A percentile compares a stretch with the other conserved stretches of the same genome.
Evolutionary conservation across 2,888 invertebrate genomes (phyloP).

Genomic region (Andrena hattorfiana): DNA sequence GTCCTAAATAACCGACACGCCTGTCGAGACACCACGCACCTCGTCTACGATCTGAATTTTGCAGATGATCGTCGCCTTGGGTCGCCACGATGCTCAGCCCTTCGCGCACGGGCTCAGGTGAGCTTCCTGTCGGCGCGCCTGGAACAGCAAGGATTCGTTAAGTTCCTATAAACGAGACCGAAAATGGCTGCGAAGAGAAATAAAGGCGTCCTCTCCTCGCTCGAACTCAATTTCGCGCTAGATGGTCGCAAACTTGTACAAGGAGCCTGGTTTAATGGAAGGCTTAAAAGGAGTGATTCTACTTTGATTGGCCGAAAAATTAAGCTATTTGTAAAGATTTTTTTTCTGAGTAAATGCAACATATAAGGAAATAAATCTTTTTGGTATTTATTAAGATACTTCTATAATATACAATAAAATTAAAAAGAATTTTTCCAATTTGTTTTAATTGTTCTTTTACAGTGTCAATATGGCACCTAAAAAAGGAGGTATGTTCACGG

Average conservation of each 20-base stretch:
- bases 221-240: not conserved
- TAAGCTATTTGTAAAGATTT: no score
- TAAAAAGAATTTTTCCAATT: no score
- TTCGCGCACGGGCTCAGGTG: not conserved
- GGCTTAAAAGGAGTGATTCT: no score
- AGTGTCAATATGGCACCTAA: no score
- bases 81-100: not conserved
- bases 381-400: no score
- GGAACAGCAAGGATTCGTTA: slow-evolving; percentile 9
- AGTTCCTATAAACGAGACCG: not conserved
- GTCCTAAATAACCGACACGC: slow-evolving; percentile 43
- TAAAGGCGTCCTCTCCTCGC: not conserved
- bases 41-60: slow-evolving; percentile 17
- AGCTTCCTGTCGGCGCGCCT: not conserved
- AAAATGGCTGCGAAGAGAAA: not conserved
- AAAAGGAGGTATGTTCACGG: no score
- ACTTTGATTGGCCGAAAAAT: no score
- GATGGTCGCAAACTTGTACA: not conserved
- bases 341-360: no score
- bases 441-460: no score
- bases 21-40: not conserved
- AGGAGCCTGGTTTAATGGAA: not conserved
- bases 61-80: not conserved
- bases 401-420: no score
- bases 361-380: no score